Evolutionary conservation across 2,797 vertebrate genomes (phyloP).

Genomic region (Chromobotia macracanthus): DNA sequence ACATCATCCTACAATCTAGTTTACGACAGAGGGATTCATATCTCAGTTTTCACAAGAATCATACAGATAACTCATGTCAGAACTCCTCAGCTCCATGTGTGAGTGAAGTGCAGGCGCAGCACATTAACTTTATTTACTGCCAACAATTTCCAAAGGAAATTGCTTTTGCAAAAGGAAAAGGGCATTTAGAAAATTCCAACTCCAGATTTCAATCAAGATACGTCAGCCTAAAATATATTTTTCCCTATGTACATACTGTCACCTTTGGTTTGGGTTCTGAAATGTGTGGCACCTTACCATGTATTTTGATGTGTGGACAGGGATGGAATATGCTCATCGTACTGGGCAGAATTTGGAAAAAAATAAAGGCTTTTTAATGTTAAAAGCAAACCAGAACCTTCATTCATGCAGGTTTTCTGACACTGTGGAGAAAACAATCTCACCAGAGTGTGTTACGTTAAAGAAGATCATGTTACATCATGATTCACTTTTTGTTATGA

Average conservation of each 20-base stretch:
- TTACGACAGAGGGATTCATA: slow-evolving; percentile 78
- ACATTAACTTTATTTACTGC: slow-evolving; percentile 90
- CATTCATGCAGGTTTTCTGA: slow-evolving; percentile 40
- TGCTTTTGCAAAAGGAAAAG: slow-evolving; percentile 70
- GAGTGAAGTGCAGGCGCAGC: slow-evolving; percentile 77
- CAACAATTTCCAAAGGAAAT: slow-evolving; percentile 82
- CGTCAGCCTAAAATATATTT: slow-evolving; percentile 52
- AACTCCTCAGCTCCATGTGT: slow-evolving; percentile 76
- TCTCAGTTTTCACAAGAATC: slow-evolving; percentile 79
- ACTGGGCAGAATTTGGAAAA: slow-evolving; percentile 30
- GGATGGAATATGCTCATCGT: neutral
- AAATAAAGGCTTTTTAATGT: slow-evolving; percentile 54
- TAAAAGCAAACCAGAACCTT: slow-evolving; percentile 35
- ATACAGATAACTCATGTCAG: slow-evolving; percentile 83
- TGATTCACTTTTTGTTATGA: slow-evolving; percentile 44
- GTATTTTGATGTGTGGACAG: slow-evolving; percentile 30
- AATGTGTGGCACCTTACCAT: slow-evolving; percentile 32
- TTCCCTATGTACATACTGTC: slow-evolving; percentile 4
- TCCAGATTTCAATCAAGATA: slow-evolving; percentile 69
- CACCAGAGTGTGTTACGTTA: slow-evolving; percentile 45
- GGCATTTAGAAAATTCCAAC: slow-evolving; percentile 64
- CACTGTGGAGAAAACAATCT: slow-evolving; percentile 49
- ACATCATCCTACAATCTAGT: slow-evolving; percentile 70
- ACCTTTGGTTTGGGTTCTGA: slow-evolving; percentile 38
- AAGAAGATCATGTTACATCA: slow-evolving; percentile 53